Base-by-base conservation (phyloP, 1,140 invertebrate genomes). In the Calliphora vicina region DNA sequence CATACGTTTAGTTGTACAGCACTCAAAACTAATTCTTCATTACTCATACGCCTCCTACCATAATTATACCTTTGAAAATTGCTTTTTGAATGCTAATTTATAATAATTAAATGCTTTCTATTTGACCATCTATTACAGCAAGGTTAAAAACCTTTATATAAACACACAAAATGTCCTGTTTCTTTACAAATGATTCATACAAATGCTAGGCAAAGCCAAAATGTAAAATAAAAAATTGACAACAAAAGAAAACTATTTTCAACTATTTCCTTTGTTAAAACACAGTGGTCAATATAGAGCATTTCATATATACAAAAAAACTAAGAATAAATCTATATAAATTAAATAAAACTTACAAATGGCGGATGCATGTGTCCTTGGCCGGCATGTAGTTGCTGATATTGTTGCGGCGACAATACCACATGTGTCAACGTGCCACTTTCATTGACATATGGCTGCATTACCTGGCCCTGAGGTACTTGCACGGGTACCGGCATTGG, bases 381-480 rank as follows among this genome's bases (percentile, higher is more conserved):
- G 89, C 90, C 86, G 91, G 84, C 87, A 90, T 92, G 92, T 82
- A 91, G 88, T 84, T 94, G 94, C 82, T 94, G 94, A 80, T 94
- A 94, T 81, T 93, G 93, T 88, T 95, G 94, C 29, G 95, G 94
- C 13, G 95, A 95, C 82, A 97, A 92, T 86, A 97, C 95, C 86
- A 97, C 96, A 91, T 97, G 96, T 57, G 96, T 93, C 85, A 98
- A 92, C 82, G 95, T 95, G 81, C 96, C 96, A 90, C 93, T 95
- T 91, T 97, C 97, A 91, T 97, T 97, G 84, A 97, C 94, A 86
- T 97, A 96, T 89, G 96, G 96, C 90, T 96, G 96, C 85, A 97
- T 94, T 91, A 97, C 93, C 92, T 95, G 97, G 88, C 96, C 97
- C 57, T 95, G 96, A 35, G 96, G 96, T 84, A 97, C 96, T 91